Conservation (phyloP, 2,888 invertebrate genomes). For the Amphipyra tragopoginis region DNA sequence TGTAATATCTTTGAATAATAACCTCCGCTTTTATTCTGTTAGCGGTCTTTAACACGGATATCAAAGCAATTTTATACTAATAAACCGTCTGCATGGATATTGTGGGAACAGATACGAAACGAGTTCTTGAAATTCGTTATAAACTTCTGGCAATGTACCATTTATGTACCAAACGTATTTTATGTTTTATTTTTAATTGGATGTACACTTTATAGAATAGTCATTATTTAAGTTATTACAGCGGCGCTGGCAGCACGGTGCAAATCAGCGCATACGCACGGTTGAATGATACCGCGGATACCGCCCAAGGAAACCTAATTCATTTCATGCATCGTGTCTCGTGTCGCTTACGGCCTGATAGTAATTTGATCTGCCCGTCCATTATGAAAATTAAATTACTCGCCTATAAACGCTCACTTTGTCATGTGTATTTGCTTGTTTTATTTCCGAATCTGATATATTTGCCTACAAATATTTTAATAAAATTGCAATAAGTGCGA, state of each 20-base stretch:
- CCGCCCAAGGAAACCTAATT: conserved; percentile 76
- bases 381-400: conserved; percentile 79
- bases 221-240: conserved; percentile 69
- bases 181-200: conserved; percentile 57
- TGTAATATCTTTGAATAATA: conserved; percentile 44
- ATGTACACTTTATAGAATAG: conserved; percentile 57
- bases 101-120: conserved; percentile 65
- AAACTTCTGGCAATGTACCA: conserved; percentile 56
- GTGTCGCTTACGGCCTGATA: conserved; percentile 75
- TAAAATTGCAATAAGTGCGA: conserved; percentile 23
- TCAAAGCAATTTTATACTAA: conserved; percentile 64
- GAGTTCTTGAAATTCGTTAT: conserved; percentile 56
- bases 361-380: conserved; percentile 79
- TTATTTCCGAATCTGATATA: conserved; percentile 11
- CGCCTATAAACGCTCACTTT: conserved; percentile 60
- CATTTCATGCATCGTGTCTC: conserved; percentile 77
- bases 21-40: conserved; percentile 49
- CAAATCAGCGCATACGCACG: conserved; percentile 62
- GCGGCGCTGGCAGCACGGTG: conserved; percentile 55
- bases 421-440: conserved; percentile 26
- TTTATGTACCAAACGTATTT: conserved; percentile 55
- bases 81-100: conserved; percentile 63
- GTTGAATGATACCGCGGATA: conserved; percentile 72
- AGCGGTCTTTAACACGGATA: conserved; percentile 62
- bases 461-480: conserved; percentile 6